Base-by-base conservation (phyloP, 2,113 vertebrate genomes). In the Ancistrus triradiatus region DNA sequence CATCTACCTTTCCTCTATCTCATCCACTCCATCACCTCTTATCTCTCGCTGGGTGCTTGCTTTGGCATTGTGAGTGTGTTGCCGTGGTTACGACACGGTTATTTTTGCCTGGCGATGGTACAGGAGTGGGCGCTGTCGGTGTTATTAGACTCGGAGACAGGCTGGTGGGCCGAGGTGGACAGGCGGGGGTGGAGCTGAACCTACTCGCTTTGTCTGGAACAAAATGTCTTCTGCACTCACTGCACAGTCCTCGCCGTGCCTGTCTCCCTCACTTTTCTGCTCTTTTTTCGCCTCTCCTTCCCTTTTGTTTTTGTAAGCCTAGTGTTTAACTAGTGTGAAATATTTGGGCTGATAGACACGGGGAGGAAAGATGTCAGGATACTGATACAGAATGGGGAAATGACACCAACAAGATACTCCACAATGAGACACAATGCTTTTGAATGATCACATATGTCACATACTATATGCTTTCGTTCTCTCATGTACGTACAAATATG, bases 131-230 rank as follows among this genome's bases (percentile, higher is more conserved):
- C 15, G 50, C 57, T 67, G 63, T 52, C 35, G 33, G 64, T 68
- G 64, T 68, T 59, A 63, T 53, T 51, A 59, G 35, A 53, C 63
- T 72, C 42, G 46, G 70, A 72, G 70, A 67, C 63, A 61, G 70
- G 58, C 70, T 67, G 63, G 64, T 63, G 63, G 66, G 71, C 37
- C 24, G 47, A 59, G 35, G 57, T 60, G 64, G 70, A 62, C 70
- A 57, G 53, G 71, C 46, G 70, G 70, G 70, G 70, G 63, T 38
- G 58, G 70, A 62, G 56, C 59, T 35, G 37, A 66, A 35, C 57
- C 64, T 42, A 66, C 57, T 61, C 27, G 33, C 49, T 56, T 72
- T 67, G 70, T 67, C 57, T 67, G 64, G 70, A 67, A 72, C 70
- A 72, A 58, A 72, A 67, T 62, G 70, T 72, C 59, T 65, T 72